Evolutionary conservation across 2,797 vertebrate species (phyloP), one percentile per base, ranked within the genome.

Genomic region (Pseudocheirus occidentalis): DNA sequence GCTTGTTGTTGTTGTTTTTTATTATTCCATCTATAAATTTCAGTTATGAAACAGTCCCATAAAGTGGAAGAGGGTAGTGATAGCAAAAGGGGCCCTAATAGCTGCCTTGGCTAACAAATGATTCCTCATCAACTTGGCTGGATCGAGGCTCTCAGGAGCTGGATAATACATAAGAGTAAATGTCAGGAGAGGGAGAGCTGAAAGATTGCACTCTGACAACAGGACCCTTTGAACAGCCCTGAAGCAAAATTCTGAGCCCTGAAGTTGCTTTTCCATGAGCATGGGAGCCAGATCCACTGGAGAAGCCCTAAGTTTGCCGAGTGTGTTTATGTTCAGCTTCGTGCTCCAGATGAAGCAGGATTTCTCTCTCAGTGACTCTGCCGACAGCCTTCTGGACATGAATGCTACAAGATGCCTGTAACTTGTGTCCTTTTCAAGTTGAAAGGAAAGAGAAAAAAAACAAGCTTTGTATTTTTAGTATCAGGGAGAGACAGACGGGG

Each of bases 381-480:
- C 90, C 53, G 92, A 96, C 94, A 95, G 96, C 93, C 87, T 97
- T 81, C 96, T 95, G 87, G 29, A 59, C 46, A 52, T 90, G 95
- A 95, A 96, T 66, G 21, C 92, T 93, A 90, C 90, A 46, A 59
- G 57, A 97, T 92, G 55, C 92, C 94, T 95, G 73, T n/a, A 81
- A 97, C 95, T 57, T 46, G 55, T 95, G 90, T 97, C 95, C 89
- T 0, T 96, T 96, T 97, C 93, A 94, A 96, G 95, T 95, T 92
- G 93, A 97, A 95, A 95, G 52, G 91, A 96, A 55, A 93, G 54
- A 55, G 97, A 96, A 97, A 97, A 73, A 87, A 46, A 87, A 87
- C 73, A 87, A 87, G 66, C 40, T 87, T 90, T 90, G 21, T 96
- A 96, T 95, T 97, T 97, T 97, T 97, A 97, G 96, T 96, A 94